phyloP scores from a whole-genome alignment of 2,113 vertebrate species.

The Gavialis gangeticus region DNA sequence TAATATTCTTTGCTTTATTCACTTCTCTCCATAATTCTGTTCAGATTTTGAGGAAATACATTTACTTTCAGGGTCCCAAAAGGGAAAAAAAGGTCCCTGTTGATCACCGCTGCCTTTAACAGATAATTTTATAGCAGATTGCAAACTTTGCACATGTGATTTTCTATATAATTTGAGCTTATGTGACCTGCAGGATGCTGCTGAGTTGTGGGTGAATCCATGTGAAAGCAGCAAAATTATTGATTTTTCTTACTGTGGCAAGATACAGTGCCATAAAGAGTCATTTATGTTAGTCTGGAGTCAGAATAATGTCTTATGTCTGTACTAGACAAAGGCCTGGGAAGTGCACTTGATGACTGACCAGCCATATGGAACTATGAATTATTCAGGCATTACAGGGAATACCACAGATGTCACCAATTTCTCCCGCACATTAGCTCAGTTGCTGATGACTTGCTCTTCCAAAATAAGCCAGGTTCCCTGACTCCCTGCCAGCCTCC shows the following conservation, averaged over 20 bases:
- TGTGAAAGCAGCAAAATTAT: background rate
- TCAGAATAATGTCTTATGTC: background rate
- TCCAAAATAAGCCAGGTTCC: too few relatives aligned
- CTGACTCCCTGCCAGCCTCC: background rate
- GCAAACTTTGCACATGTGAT: background rate
- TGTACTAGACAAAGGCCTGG: background rate
- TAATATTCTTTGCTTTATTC: background rate
- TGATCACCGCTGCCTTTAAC: background rate
- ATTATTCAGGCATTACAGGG: slow-evolving; percentile 35
- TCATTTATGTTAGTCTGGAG: background rate
- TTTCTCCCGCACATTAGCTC: slow-evolving; percentile 10
- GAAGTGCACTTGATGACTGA: background rate
- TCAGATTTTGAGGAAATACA: background rate
- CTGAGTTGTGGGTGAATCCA: background rate
- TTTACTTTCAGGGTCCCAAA: background rate
- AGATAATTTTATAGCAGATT: background rate
- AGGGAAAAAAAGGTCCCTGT: background rate
- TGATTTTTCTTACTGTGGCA: background rate
- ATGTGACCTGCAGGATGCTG: background rate
- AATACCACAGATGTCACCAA: slow-evolving; percentile 41
- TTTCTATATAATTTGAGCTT: background rate
- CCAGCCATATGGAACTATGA: slow-evolving; percentile 31
- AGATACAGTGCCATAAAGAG: background rate
- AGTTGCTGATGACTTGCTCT: background rate
- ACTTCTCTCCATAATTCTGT: background rate